Base-by-base conservation (phyloP, 2,888 invertebrate genomes). In the Bellardia bayeri region DNA sequence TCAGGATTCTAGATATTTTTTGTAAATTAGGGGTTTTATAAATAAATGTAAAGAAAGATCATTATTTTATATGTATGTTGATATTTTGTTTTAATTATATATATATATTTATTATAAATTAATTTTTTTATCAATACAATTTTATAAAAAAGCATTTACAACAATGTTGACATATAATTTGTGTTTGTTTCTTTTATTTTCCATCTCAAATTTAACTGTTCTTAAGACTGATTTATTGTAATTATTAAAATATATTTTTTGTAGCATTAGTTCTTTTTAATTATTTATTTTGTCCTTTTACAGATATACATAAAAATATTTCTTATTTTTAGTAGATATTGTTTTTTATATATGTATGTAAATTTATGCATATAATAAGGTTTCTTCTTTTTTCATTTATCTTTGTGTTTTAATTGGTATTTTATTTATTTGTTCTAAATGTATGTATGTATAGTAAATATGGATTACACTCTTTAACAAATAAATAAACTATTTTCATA, bases 81-180 rank as follows among this genome's bases (percentile, higher is more conserved):
- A 2, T 33, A 61, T 54, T 63, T 56, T 78, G 42, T 76, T 76
- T 76, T 68, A 61, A 61, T 82, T 33, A 63, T 83, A 76, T 69
- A 64, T 66, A 75, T 72, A 45, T 75, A 49, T 75, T 85, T 63
- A 75, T 80, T 69, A 85, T 75, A 85, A 80, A 85, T 63, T 61
- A 76, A 75, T 81, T 80, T 81, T 82, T 82, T 79, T 79, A 79
- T 85, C 51, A 85, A 82, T 85, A 87, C 64, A 85, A 42, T 87
- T 85, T 87, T 88, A 86, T 88, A 88, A 88, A 88, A 88, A 88
- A 88, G 88, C 88, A 88, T 86, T 87, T 88, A 88, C 88, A 88
- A 86, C 86, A 86, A 82, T 76, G 85, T 88, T 86, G 85, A 82
- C 75, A 74, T 88, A 61, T 87, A 84, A 76, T 82, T 82, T 82